Conservation (phyloP, 2,113 vertebrate species). For the Nothobranchius kuhntae region DNA sequence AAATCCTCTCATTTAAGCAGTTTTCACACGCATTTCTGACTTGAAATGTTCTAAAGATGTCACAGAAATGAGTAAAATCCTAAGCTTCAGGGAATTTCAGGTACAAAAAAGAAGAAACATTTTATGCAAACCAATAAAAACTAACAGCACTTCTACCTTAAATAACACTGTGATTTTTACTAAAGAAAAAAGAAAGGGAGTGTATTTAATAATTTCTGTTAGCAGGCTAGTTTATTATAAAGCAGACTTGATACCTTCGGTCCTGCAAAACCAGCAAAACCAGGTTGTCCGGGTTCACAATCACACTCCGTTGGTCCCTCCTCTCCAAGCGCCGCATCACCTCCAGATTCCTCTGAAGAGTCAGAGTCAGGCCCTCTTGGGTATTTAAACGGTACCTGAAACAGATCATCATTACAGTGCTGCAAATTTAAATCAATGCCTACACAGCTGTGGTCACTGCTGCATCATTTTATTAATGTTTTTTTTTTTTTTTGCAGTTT, state of each 20-base stretch:
- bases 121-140: neutral
- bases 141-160: neutral
- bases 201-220: neutral
- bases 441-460: no score
- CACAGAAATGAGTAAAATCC: no score
- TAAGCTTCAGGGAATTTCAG: no score
- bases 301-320: conserved; percentile 67
- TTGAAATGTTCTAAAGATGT: neutral
- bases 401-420: neutral
- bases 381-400: conserved; percentile 60
- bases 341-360: conserved; percentile 62
- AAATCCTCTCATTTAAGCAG: neutral
- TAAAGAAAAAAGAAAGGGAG: neutral
- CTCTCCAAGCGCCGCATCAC: conserved; percentile 29
- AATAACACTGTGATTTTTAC: neutral
- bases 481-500: neutral
- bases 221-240: neutral
- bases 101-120: neutral
- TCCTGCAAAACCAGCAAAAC: conserved; percentile 72
- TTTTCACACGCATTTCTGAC: neutral
- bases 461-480: no score
- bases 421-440: neutral
- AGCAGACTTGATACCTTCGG: conserved; percentile 65
- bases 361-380: conserved; percentile 17
- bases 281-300: conserved; percentile 75